Conservation (phyloP, 2,888 invertebrate genomes). For the Hemistola chrysoprasaria region DNA sequence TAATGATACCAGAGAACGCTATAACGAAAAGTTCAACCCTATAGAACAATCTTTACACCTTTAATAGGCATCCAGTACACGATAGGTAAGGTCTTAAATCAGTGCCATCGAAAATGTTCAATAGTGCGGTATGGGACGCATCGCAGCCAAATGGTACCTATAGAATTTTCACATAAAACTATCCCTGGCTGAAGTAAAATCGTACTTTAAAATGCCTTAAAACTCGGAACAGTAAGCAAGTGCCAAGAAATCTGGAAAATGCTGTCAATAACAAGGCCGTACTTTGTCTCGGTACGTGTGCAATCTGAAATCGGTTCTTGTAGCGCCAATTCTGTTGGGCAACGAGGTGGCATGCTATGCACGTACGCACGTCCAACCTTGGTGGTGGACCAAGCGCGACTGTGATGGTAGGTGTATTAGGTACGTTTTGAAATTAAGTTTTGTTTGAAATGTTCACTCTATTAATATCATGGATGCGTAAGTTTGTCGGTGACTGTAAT, state of each 20-base stretch:
- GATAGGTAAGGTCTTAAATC: too few relatives aligned
- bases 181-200: too few relatives aligned
- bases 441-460: too few relatives aligned
- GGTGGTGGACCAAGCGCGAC: slow-evolving; percentile 30
- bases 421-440: too few relatives aligned
- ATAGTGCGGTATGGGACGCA: too few relatives aligned
- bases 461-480: too few relatives aligned
- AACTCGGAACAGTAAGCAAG: slow-evolving; percentile 19
- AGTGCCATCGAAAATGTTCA: too few relatives aligned
- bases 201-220: too few relatives aligned
- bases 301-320: slow-evolving; percentile 55
- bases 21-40: not conserved
- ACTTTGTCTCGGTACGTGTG: slow-evolving; percentile 57
- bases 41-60: not conserved
- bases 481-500: too few relatives aligned
- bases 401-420: slow-evolving; percentile 28
- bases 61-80: too few relatives aligned
- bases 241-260: slow-evolving; percentile 40
- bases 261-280: slow-evolving; percentile 48
- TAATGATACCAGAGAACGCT: not conserved
- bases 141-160: too few relatives aligned
- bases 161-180: too few relatives aligned
- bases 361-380: slow-evolving; percentile 50
- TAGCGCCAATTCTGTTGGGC: slow-evolving; percentile 50
- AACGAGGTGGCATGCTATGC: slow-evolving; percentile 58